Percentiles rank a stretch among this genome's conserved stretches.
Conservation (phyloP, 2,888 invertebrate genomes). For the Cremastinae sp. region DNA sequence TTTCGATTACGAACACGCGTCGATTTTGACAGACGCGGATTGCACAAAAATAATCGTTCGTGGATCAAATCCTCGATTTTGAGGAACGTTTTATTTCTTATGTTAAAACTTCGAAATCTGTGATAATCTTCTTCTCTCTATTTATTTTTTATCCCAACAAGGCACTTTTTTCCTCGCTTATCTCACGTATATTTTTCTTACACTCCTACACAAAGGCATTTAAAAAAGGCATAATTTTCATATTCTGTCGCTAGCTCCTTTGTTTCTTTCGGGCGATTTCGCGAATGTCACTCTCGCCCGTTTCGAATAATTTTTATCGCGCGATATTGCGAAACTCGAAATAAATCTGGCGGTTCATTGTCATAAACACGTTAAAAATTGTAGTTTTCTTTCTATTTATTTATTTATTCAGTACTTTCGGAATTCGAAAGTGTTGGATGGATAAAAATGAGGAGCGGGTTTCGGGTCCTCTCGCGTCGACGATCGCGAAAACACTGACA, state of each 20-base stretch:
- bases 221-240: not conserved
- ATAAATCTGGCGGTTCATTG: conserved; percentile 5
- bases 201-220: not conserved
- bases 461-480: conserved; percentile 61
- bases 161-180: conserved; percentile 23
- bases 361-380: conserved; percentile 23
- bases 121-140: no score
- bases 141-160: conserved; percentile 3
- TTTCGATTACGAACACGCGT: not conserved
- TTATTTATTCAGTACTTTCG: not conserved
- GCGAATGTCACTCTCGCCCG: conserved; percentile 42
- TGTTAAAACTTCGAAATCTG: not conserved
- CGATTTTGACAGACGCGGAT: not conserved
- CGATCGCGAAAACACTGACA: conserved; percentile 72
- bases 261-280: conserved; percentile 34
- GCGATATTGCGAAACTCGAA: conserved; percentile 9
- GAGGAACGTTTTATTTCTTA: not conserved
- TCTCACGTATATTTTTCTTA: not conserved
- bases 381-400: not conserved
- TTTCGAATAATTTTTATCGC: conserved; percentile 39
- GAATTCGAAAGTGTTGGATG: no score
- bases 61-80: no score
- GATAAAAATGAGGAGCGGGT: not conserved
- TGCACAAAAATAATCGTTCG: not conserved
- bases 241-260: not conserved